These are phyloP conservation scores for Carabus problematicus DNA, from an alignment of 2,888 invertebrate genomes.

Conservation along the genomic window DNA sequence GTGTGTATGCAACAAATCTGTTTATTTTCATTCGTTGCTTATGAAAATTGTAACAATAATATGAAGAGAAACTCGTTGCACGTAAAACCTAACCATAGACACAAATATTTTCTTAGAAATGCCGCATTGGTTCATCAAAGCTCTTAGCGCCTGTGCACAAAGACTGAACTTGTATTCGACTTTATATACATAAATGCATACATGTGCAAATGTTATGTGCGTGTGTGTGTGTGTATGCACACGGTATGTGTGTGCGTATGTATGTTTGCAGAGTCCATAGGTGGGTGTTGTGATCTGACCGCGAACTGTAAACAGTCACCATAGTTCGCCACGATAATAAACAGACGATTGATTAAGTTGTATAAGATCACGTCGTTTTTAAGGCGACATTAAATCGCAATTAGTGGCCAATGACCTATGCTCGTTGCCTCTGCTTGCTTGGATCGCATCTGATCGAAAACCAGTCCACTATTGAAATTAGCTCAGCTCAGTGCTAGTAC, in stretches of 20 bases:
- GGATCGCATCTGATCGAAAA: conserved; percentile 44
- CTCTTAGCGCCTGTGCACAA: conserved; percentile 20
- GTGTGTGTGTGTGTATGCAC: background rate
- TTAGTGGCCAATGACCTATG: conserved; percentile 47
- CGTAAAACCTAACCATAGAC: background rate
- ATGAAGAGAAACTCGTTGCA: conserved; percentile 4
- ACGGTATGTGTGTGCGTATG: conserved; percentile 11
- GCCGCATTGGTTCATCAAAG: conserved; percentile 24
- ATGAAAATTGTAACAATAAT: background rate
- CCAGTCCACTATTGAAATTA: conserved; percentile 47
- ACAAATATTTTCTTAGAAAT: conserved; percentile 15
- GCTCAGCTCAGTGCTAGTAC: conserved; percentile 31
- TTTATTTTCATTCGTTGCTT: no score
- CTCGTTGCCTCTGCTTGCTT: conserved; percentile 1
- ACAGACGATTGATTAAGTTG: conserved; percentile 47
- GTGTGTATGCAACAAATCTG: no score
- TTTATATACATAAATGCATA: background rate
- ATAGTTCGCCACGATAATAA: conserved; percentile 41
- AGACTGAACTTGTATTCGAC: background rate
- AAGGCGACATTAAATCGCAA: conserved; percentile 48
- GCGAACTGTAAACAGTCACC: conserved; percentile 32
- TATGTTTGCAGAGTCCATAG: conserved; percentile 6
- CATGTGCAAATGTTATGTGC: background rate
- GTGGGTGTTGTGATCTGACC: conserved; percentile 36
- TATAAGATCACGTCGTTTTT: conserved; percentile 47